These are phyloP conservation scores for Microcebus lehilahytsara DNA, from an alignment of 2,113 vertebrate species.

Conservation along the genomic window DNA sequence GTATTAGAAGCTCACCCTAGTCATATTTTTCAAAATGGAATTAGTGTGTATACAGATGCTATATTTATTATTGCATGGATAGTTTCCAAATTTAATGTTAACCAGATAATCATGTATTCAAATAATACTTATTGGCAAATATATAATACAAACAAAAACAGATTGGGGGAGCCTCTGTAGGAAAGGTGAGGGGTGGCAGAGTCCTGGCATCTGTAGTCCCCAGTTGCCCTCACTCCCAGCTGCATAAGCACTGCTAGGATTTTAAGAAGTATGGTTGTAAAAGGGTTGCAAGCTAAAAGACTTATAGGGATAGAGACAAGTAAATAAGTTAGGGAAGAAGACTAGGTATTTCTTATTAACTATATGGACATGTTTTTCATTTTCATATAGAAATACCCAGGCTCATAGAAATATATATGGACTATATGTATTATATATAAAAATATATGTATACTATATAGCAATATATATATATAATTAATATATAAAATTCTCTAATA, in stretches of 20 bases:
- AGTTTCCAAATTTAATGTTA: not conserved
- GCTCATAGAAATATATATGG: not conserved
- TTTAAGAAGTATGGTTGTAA: not conserved
- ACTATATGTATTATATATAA: no score
- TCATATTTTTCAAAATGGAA: not conserved
- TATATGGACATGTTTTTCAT: not conserved
- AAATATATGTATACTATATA: no score
- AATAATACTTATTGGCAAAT: not conserved
- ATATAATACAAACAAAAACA: not conserved
- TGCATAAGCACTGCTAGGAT: not conserved
- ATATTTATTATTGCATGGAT: not conserved
- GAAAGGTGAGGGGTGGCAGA: not conserved
- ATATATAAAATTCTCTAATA: not conserved
- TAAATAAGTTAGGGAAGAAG: not conserved
- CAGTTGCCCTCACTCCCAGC: fast-evolving
- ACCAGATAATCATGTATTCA: not conserved
- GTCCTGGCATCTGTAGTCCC: not conserved
- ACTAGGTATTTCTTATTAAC: not conserved
- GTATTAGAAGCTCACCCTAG: not conserved
- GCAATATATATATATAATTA: not conserved
- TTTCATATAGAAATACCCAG: not conserved
- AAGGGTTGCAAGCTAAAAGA: not conserved
- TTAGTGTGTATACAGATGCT: not conserved
- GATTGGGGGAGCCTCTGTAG: not conserved
- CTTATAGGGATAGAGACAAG: not conserved